A percentile compares a stretch with the other conserved stretches of the same genome.
Conservation (phyloP, 2,113 vertebrate species). For the Rissa tridactyla region DNA sequence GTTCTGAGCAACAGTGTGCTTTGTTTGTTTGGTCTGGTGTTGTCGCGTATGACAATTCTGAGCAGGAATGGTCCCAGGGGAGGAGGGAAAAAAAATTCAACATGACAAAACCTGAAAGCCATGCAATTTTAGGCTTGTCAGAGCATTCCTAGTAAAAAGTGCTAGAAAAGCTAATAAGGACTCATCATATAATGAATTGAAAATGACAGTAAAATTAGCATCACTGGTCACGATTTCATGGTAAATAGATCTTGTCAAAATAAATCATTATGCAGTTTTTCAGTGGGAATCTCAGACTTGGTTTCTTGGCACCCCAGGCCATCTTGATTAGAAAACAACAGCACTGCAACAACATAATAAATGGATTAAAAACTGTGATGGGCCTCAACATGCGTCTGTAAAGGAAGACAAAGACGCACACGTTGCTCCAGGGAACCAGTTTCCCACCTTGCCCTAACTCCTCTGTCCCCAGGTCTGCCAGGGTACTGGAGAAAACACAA, state of each 20-base stretch:
- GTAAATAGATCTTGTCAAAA: slow-evolving; percentile 62
- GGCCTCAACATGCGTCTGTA: neutral
- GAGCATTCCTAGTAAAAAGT: neutral
- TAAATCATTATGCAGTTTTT: slow-evolving; percentile 7
- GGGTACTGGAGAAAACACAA: neutral
- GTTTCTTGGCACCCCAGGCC: neutral
- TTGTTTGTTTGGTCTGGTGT: neutral
- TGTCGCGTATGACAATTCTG: neutral
- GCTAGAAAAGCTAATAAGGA: slow-evolving; percentile 2
- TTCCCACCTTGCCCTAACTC: neutral
- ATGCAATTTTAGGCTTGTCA: slow-evolving; percentile 10
- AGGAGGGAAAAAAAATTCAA: neutral
- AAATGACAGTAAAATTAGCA: slow-evolving; percentile 49
- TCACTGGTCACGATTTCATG: slow-evolving; percentile 29
- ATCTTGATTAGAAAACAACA: slow-evolving; percentile 18
- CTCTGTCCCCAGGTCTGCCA: neutral
- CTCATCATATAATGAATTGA: neutral
- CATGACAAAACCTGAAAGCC: neutral
- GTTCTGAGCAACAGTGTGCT: neutral
- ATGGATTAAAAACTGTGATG: neutral
- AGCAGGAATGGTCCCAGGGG: neutral
- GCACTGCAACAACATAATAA: neutral
- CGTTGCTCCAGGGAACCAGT: neutral
- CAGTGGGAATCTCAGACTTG: neutral
- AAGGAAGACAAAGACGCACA: neutral